These are phyloP conservation scores for Aspidoscelis tigris DNA, from an alignment of 2,113 vertebrate species.

Conservation along the genomic window DNA sequence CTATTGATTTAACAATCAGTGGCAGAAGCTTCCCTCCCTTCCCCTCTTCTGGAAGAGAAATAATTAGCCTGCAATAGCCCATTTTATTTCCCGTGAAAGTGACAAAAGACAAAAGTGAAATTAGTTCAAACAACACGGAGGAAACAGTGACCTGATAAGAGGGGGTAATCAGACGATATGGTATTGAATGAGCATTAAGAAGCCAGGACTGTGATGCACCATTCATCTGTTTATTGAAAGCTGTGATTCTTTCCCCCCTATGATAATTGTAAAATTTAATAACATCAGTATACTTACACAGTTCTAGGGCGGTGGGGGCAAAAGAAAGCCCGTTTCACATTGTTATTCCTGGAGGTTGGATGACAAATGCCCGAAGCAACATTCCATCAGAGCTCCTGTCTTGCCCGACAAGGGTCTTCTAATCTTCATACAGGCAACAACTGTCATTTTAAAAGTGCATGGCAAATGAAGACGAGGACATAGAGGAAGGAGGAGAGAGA, in stretches of 20 bases:
- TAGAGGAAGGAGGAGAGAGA: neutral
- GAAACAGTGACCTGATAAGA: slow-evolving; percentile 64
- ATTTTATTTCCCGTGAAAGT: slow-evolving; percentile 55
- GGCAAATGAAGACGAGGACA: slow-evolving; percentile 58
- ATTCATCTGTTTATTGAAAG: slow-evolving; percentile 76
- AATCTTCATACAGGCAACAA: slow-evolving; percentile 84
- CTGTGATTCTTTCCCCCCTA: slow-evolving; percentile 87
- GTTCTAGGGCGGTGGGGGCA: slow-evolving; percentile 61
- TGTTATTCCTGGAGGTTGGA: slow-evolving; percentile 88
- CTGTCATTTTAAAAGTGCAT: slow-evolving; percentile 83
- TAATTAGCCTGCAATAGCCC: slow-evolving; percentile 56
- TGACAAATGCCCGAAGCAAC: slow-evolving; percentile 85
- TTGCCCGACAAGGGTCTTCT: slow-evolving; percentile 77
- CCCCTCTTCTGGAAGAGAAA: slow-evolving; percentile 44
- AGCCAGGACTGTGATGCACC: slow-evolving; percentile 79
- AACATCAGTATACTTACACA: slow-evolving; percentile 81
- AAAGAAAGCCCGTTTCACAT: slow-evolving; percentile 82
- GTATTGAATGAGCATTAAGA: slow-evolving; percentile 75
- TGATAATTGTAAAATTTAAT: slow-evolving; percentile 85
- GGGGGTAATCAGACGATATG: slow-evolving; percentile 75
- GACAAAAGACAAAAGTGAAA: slow-evolving; percentile 56
- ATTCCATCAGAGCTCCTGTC: slow-evolving; percentile 83
- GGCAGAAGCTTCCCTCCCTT: slow-evolving; percentile 12
- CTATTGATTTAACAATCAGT: slow-evolving; percentile 37
- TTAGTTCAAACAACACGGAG: slow-evolving; percentile 51